Evolutionary conservation across 2,113 vertebrate species (phyloP), one percentile per base, ranked within the genome.

Genomic region (Ageneiosus marmoratus): DNA sequence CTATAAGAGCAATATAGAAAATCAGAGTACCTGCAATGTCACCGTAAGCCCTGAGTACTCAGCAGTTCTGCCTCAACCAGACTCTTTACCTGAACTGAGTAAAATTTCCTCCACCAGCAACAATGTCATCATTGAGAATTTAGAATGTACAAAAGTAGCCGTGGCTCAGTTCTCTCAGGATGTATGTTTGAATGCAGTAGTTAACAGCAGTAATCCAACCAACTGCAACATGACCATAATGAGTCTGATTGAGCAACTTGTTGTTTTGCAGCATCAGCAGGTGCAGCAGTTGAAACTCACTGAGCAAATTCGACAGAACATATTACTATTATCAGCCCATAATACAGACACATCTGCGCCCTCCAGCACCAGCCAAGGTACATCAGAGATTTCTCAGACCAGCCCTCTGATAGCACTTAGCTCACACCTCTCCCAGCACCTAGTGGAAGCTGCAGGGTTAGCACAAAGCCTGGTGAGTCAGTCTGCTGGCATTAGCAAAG

Each of bases 71-170:
- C 96, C 97, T 96, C 97, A 98, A 91, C 92, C 96, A 88, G 96
- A 95, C 92, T 95, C 96, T 91, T 93, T 98, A 92, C 95, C 96
- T 44, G 94, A 96, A 79, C 94, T 98, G 92, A 96, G 96, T 85
- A 97, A 95, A 91, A 96, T 97, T 92, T 98, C 97, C 4, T 94
- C 97, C 92, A 97, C 97, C 90, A 99, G 97, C 80, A 99, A 96
- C 91, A 99, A 99, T 69, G 98, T 99, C 89, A 97, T 99, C 89
- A 98, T 98, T 72, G 97, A 99, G 92, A 98, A 98, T 91, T 95
- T 99, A 77, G 97, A 98, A 91, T 98, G 97, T 94, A 99, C 98
- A 83, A 99, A 97, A 94, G 98, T 99, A 93, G 98, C 98, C 0
- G 97, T 99, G 80, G 97, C 98, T 75, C 98, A 99, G 91, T 99